Evolutionary conservation across 2,888 invertebrate genomes (phyloP), one percentile per base, ranked within the genome.

Genomic region (Yponomeuta malinellus): DNA sequence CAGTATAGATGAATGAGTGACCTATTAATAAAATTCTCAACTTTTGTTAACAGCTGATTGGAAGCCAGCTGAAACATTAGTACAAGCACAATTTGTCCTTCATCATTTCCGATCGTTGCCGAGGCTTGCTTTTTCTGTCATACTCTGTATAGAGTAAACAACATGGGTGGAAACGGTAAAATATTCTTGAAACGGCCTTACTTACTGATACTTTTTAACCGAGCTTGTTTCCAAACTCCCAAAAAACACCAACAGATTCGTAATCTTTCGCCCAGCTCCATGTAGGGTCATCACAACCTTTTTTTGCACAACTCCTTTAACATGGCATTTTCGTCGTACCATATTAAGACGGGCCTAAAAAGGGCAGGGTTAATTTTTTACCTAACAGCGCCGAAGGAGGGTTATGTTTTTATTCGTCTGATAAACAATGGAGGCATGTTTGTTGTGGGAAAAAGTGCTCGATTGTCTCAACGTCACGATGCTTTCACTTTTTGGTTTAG

Each of bases 341-440:
- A 43, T 71, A 69, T 71, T 71, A 71, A 71, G 68, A 31, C 23
- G 31, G 52, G 66, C 70, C 69, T 59, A 71, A 71, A 71, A 71
- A 69, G 69, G 43, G 12, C n/a, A 65, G 48, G 48, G n/a, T 63
- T 29, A 43, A 59, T 37, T 70, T 70, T 69, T 52, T 68, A 23
- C 48, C 15, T 15, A 15, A 59, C 15, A 3, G 5, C 52, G 52
- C 52, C 52, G 52, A 15, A 12, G 52, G 3, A 59, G 52, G 52
- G 52, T 59, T 59, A 59, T 59, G 52, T 59, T 59, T 59, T 59
- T 59, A 59, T 59, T 59, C 15, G 29, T 10, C 23, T 9, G 29
- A 48, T 52, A 68, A 48, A 68, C 68, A 68, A 68, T 68, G 68
- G 68, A n/a, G 48, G 10, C 23, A 48, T 48, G 9, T 48, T 33